Conservation (phyloP, 1,140 invertebrate species). For the Drosophila ohnishii region DNA sequence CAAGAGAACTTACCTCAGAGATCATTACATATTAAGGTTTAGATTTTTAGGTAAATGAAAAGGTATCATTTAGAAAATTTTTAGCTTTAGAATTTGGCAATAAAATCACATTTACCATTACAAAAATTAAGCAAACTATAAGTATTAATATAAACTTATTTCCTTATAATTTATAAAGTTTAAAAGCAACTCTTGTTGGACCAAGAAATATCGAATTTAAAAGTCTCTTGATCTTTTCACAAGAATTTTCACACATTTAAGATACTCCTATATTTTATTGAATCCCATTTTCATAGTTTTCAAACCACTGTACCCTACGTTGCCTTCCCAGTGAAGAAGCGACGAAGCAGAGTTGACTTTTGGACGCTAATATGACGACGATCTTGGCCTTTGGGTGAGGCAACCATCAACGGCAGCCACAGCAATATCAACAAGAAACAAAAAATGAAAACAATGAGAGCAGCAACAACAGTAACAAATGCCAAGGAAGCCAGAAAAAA, state of each 20-base stretch:
- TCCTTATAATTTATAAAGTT: no score
- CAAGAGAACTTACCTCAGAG: neutral
- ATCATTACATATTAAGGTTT: neutral
- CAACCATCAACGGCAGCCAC: conserved; percentile 40
- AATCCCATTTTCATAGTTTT: neutral
- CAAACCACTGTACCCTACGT: conserved; percentile 15
- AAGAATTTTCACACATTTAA: no score
- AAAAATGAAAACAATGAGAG: conserved; percentile 40
- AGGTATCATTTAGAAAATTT: no score
- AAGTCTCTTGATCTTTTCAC: no score
- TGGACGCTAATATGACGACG: conserved; percentile 79
- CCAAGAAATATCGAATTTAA: no score
- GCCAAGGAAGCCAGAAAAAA: conserved; percentile 56
- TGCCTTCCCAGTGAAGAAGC: conserved; percentile 51
- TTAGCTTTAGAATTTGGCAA: no score
- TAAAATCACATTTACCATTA: no score
- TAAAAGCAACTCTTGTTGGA: no score
- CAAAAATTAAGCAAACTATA: no score
- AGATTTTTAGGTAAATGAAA: no score
- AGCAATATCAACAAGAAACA: conserved; percentile 26
- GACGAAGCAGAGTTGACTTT: conserved; percentile 69
- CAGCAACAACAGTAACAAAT: conserved; percentile 40
- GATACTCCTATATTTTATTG: no score
- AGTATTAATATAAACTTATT: no score
- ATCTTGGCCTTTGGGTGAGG: conserved; percentile 77